Evolutionary conservation across 2,797 vertebrate species (phyloP).

Genomic region (Tadarida brasiliensis): DNA sequence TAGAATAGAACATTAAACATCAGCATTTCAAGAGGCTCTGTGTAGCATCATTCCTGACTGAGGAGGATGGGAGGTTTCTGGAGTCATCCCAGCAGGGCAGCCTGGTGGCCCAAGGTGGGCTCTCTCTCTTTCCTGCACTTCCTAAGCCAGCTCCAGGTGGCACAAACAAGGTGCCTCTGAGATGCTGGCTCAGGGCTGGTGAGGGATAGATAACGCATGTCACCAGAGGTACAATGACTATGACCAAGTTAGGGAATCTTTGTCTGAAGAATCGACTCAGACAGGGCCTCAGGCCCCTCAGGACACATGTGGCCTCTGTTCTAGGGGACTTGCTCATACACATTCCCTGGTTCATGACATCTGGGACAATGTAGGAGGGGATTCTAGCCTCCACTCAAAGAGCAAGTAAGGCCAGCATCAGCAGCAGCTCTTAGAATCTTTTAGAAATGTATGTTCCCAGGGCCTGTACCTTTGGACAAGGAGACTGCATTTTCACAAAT

Average conservation of each 20-base stretch:
- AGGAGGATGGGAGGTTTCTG: not conserved
- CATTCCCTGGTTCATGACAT: not conserved
- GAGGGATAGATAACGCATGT: not conserved
- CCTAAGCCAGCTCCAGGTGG: not conserved
- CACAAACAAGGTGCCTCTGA: not conserved
- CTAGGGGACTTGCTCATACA: not conserved
- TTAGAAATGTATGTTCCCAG: not conserved
- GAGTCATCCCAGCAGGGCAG: not conserved
- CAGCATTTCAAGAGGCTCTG: not conserved
- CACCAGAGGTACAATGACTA: not conserved
- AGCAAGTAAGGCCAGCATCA: too few relatives aligned
- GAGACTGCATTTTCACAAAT: not conserved
- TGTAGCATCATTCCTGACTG: not conserved
- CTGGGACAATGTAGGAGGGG: not conserved
- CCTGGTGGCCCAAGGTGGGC: too few relatives aligned
- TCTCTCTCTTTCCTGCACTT: not conserved
- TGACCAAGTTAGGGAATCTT: not conserved
- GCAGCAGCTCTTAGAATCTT: not conserved
- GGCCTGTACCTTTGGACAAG: not conserved
- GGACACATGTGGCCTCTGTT: not conserved
- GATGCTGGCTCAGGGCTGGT: not conserved
- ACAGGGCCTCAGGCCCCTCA: not conserved
- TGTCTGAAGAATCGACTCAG: not conserved
- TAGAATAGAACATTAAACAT: constrained; percentile 24
- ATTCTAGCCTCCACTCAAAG: not conserved